These are phyloP conservation scores for Dicrurus megarhynchus DNA, from an alignment of 2,113 vertebrate genomes.

Conservation along the genomic window DNA sequence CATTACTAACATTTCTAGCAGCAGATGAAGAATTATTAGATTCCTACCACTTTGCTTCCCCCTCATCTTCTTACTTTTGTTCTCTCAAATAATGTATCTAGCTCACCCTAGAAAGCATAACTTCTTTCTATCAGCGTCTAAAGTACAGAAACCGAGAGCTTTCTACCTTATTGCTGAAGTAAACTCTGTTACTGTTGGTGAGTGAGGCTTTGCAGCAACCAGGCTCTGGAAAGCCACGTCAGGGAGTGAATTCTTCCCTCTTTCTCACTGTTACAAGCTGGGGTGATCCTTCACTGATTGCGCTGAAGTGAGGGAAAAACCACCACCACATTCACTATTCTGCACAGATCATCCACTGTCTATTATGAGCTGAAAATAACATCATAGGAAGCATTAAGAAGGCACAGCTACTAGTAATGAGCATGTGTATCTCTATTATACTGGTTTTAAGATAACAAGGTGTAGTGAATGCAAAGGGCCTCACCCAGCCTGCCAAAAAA, in stretches of 20 bases:
- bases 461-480: not conserved
- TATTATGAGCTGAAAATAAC: conserved; percentile 37
- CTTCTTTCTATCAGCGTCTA: not conserved
- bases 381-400: conserved; percentile 1
- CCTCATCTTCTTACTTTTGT: not conserved
- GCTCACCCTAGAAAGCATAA: not conserved
- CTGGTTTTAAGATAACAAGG: conserved; percentile 33
- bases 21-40: not conserved
- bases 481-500: not conserved
- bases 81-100: not conserved
- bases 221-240: not conserved
- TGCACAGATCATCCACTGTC: not conserved
- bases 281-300: not conserved
- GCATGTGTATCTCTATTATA: conserved; percentile 40
- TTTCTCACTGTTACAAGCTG: not conserved
- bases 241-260: not conserved
- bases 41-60: not conserved
- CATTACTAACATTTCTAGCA: not conserved
- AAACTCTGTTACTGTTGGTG: not conserved
- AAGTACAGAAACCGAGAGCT: not conserved
- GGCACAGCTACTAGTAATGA: conserved; percentile 24
- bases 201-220: not conserved
- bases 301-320: not conserved
- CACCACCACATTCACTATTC: not conserved
- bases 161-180: not conserved